Percentiles rank a stretch among this genome's conserved stretches.
Conservation (phyloP, 2,113 vertebrate species). For the Propithecus coquereli region DNA sequence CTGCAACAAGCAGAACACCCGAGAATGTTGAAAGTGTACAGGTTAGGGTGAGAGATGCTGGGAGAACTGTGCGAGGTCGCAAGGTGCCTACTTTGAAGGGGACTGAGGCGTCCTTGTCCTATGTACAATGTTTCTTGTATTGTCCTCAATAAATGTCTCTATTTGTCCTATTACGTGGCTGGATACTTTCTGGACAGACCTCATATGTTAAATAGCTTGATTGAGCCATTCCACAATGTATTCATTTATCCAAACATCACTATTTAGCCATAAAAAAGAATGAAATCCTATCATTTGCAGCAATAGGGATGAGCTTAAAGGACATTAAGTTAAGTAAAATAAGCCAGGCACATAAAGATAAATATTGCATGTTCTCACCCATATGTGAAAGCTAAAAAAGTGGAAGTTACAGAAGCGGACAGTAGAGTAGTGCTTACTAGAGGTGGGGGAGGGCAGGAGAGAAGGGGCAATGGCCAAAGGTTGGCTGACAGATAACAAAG, state of each 20-base stretch:
- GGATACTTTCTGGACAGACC: too few species aligned
- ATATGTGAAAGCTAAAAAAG: background rate
- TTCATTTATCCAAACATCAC: background rate
- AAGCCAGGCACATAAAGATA: background rate
- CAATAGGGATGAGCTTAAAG: background rate
- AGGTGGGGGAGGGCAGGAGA: background rate
- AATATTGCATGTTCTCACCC: background rate
- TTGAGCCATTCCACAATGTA: background rate
- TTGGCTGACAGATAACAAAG: background rate
- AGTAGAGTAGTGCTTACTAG: background rate
- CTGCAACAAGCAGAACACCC: too few species aligned
- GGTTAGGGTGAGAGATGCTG: too few species aligned
- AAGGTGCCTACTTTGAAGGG: too few species aligned
- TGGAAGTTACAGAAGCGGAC: background rate
- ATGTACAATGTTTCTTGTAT: too few species aligned
- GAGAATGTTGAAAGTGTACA: too few species aligned
- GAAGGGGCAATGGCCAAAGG: background rate
- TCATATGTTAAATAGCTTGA: background rate
- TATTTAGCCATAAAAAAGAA: background rate
- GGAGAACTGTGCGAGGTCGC: too few species aligned
- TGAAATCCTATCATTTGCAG: background rate
- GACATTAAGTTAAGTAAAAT: background rate
- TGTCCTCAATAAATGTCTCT: too few species aligned
- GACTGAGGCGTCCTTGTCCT: too few species aligned
- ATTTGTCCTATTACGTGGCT: too few species aligned